These are phyloP conservation scores for Paralichthys olivaceus DNA, from an alignment of 2,113 vertebrate genomes.

Conservation along the genomic window DNA sequence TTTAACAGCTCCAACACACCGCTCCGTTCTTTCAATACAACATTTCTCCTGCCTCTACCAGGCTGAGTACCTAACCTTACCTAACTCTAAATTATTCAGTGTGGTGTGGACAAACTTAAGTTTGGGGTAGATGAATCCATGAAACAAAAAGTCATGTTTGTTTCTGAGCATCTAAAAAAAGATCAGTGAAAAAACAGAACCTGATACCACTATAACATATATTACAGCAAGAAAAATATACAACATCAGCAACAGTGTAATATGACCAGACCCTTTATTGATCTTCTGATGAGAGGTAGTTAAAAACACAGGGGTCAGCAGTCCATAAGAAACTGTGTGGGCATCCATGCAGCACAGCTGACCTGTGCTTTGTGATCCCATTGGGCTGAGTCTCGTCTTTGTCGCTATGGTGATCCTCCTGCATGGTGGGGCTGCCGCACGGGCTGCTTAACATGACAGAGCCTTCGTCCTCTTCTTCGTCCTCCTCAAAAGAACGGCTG, in stretches of 20 bases:
- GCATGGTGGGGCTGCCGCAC: conserved; percentile 76
- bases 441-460: conserved; percentile 80
- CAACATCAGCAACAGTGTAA: conserved; percentile 3
- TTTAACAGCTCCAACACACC: conserved; percentile 69
- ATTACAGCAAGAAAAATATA: not conserved
- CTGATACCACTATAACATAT: not conserved
- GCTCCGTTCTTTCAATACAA: conserved; percentile 57
- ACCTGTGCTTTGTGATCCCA: conserved; percentile 93
- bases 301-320: not conserved
- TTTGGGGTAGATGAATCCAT: not conserved
- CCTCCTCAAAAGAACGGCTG: conserved; percentile 84
- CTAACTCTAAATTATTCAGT: conserved; percentile 80
- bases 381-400: conserved; percentile 85
- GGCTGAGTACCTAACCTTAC: conserved; percentile 1
- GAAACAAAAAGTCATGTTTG: too few species aligned
- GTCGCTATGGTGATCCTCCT: conserved; percentile 85
- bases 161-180: conserved; percentile 45
- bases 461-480: conserved; percentile 73
- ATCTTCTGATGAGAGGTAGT: conserved; percentile 23
- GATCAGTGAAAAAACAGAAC: conserved; percentile 6
- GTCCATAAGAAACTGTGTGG: conserved; percentile 7
- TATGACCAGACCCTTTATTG: not conserved
- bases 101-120: conserved; percentile 51
- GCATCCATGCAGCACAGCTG: conserved; percentile 54
- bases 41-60: conserved; percentile 52